Evolutionary conservation across 1,140 invertebrate genomes (phyloP), one percentile per base, ranked within the genome.

Genomic region (Drosophila bocki): DNA sequence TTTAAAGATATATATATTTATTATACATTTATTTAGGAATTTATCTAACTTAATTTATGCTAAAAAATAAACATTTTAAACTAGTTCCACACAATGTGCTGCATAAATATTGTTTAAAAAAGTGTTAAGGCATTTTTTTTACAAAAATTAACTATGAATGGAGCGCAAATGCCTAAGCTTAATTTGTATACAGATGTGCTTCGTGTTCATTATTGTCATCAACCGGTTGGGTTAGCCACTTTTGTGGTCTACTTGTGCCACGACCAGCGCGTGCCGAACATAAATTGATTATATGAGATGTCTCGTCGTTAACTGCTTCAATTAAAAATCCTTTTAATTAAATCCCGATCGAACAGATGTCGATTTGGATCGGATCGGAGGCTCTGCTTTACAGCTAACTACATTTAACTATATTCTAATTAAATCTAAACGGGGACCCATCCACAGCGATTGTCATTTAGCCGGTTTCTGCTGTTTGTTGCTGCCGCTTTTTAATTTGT

Each of bases 391-490:
- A 26, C 29, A 58, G 17, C 54, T 13, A 70, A 68, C 63, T 68
- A 56, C 48, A 45, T 56, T 68, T 67, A 78, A 69, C 75, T 78
- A 78, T 61, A 78, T 69, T 78, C 63, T 78, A 61, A 78, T 77
- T 77, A 68, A 68, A 77, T 56, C 50, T 53, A 42, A 68, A 77
- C 37, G n/a, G 51, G 6, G 53, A n/a, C 13, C 11, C 19, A 56
- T 71, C 59, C 33, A 80, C 39, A 88, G 75, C 83, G 70, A 59
- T 80, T 83, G 83, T 62, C 84, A 87, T 86, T 86, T 82, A 80
- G 84, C 82, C 76, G 75, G 82, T 83, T 86, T 76, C 59, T 58
- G 64, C 54, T 64, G 58, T 67, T 58, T 56, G 50, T 53, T 19
- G 53, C 44, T 78, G 53, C 44, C 61, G 41, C 53, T 54, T 35